These are phyloP conservation scores for Brachionus rubens DNA, from an alignment of 1,140 invertebrate genomes.

Conservation along the genomic window DNA sequence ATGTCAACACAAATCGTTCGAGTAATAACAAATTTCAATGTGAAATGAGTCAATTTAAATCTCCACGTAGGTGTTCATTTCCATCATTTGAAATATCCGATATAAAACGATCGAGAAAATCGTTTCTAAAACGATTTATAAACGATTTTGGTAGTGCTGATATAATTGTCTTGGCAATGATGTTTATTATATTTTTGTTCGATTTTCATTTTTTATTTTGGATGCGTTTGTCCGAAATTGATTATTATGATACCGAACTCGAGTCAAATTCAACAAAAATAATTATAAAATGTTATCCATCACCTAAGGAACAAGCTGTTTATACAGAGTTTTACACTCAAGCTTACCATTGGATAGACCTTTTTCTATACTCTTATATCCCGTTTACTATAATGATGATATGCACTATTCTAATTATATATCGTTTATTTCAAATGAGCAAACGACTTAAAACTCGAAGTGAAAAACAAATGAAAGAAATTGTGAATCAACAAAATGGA, in stretches of 20 bases:
- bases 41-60: background rate
- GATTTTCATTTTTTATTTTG: conserved; percentile 41
- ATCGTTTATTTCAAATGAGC: conserved; percentile 15
- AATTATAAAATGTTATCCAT: conserved; percentile 9
- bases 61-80: background rate
- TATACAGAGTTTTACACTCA: conserved; percentile 1
- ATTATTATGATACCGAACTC: background rate
- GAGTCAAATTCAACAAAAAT: background rate
- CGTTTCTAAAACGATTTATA: conserved; percentile 1
- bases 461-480: background rate
- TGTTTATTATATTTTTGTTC: conserved; percentile 40
- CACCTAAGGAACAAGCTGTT: background rate
- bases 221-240: conserved; percentile 22
- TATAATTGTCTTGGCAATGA: conserved; percentile 8
- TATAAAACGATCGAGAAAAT: background rate
- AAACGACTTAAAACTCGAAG: background rate
- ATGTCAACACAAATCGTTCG: background rate
- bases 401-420: conserved; percentile 35
- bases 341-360: conserved; percentile 38
- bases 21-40: no score
- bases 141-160: conserved; percentile 32
- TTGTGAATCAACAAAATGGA: background rate
- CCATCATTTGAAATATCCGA: background rate
- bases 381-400: conserved; percentile 40
- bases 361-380: conserved; percentile 39